Percentiles rank a stretch among this genome's conserved stretches.
phyloP scores from a whole-genome alignment of 2,113 vertebrate genomes.

The Xyliphius kryptos region DNA sequence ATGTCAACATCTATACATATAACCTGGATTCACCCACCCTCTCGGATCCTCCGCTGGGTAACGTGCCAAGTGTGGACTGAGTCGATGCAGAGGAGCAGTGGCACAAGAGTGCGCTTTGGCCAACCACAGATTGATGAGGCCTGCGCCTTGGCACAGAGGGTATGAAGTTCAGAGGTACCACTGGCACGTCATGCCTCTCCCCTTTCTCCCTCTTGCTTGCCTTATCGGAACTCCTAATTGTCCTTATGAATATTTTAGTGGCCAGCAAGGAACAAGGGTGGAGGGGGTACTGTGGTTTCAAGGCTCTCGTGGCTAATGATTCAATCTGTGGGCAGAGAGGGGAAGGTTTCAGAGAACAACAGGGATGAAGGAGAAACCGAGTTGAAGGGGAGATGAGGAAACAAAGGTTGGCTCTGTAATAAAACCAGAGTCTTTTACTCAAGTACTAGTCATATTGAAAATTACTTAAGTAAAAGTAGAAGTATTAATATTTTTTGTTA shows the following conservation, averaged over 20 bases:
- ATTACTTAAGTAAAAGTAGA: too few species aligned
- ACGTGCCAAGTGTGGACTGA: neutral
- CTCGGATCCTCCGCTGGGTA: neutral
- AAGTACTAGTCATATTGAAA: too few species aligned
- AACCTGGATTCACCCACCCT: neutral
- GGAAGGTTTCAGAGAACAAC: slow-evolving; percentile 25
- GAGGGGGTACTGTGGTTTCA: slow-evolving; percentile 64
- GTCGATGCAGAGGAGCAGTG: slow-evolving; percentile 37
- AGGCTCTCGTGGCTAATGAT: slow-evolving; percentile 65
- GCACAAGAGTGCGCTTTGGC: slow-evolving; percentile 55
- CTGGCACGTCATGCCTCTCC: slow-evolving; percentile 59
- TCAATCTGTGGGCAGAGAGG: slow-evolving; percentile 54
- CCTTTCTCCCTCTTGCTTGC: slow-evolving; percentile 55
- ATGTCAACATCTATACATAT: slow-evolving; percentile 3
- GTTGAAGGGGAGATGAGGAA: neutral
- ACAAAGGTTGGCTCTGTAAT: neutral
- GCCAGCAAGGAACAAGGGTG: slow-evolving; percentile 60
- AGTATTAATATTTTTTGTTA: too few species aligned
- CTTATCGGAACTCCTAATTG: slow-evolving; percentile 74
- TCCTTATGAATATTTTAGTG: slow-evolving; percentile 76
- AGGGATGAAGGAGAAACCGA: slow-evolving; percentile 17
- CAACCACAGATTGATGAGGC: slow-evolving; percentile 64
- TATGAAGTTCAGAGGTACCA: slow-evolving; percentile 56
- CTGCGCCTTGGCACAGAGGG: slow-evolving; percentile 57
- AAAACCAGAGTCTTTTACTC: too few species aligned